phyloP scores from a whole-genome alignment of 1,140 invertebrate genomes.

The Tetraneura akinire region DNA sequence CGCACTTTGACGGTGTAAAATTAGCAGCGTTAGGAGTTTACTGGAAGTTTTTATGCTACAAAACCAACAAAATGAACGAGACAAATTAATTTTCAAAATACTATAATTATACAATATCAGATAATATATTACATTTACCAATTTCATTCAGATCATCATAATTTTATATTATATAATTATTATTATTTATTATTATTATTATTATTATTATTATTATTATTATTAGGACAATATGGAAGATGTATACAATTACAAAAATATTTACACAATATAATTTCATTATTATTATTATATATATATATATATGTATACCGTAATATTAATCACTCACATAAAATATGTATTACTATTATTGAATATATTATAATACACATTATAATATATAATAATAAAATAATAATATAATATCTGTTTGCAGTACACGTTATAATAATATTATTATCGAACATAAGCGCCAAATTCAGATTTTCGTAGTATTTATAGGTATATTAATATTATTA shows the following conservation, averaged over 20 bases:
- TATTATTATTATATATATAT: neutral
- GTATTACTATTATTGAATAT: too few species aligned
- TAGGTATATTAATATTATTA: too few species aligned
- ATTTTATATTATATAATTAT: too few species aligned
- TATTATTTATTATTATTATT: too few species aligned
- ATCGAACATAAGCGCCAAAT: neutral
- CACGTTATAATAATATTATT: neutral
- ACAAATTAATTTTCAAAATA: slow-evolving; percentile 29
- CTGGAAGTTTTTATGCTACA: slow-evolving; percentile 38
- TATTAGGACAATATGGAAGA: slow-evolving; percentile 25
- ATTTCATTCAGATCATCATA: slow-evolving; percentile 30
- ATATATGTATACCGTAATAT: neutral
- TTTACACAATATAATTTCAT: slow-evolving; percentile 42
- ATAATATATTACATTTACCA: slow-evolving; percentile 16
- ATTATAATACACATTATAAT: slow-evolving; percentile 1
- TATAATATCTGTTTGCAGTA: neutral
- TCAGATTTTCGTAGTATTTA: too few species aligned
- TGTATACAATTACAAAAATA: slow-evolving; percentile 42
- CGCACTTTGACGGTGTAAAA: slow-evolving; percentile 20
- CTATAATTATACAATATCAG: slow-evolving; percentile 22
- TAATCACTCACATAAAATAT: too few species aligned
- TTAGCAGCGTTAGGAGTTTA: slow-evolving; percentile 38
- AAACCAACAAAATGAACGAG: neutral
- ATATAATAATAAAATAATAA: neutral
- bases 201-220: too few species aligned